phyloP scores from a whole-genome alignment of 2,113 vertebrate genomes.

The Phocoena phocoena region DNA sequence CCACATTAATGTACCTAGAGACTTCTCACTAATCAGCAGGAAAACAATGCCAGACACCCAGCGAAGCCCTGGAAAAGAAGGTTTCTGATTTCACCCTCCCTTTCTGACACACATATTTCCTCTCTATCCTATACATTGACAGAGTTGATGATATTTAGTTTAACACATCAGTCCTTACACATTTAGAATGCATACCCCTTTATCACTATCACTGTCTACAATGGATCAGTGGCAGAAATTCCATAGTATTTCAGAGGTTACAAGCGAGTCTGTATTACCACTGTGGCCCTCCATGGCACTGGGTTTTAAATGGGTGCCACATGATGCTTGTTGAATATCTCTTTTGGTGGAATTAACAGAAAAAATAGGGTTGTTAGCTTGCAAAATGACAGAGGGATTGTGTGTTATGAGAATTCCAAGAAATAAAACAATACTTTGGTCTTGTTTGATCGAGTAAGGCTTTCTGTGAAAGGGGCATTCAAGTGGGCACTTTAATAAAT shows the following conservation, averaged over 20 bases:
- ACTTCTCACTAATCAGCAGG: slow-evolving; percentile 77
- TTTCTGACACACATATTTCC: not conserved
- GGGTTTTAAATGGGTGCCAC: not conserved
- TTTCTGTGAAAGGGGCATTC: not conserved
- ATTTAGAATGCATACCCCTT: not conserved
- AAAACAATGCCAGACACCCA: slow-evolving; percentile 70
- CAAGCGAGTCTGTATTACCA: not conserved
- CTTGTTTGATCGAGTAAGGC: not conserved
- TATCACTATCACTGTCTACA: not conserved
- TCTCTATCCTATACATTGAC: not conserved
- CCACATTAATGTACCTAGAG: slow-evolving; percentile 76
- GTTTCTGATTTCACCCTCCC: slow-evolving; percentile 13
- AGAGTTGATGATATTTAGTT: not conserved
- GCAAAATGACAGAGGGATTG: not conserved
- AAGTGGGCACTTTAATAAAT: not conserved
- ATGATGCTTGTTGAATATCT: not conserved
- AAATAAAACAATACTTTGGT: not conserved
- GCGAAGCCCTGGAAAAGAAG: not conserved
- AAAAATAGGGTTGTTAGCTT: not conserved
- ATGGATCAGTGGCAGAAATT: not conserved
- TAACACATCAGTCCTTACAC: not conserved
- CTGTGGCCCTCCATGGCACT: not conserved
- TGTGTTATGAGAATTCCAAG: not conserved
- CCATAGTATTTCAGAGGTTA: not conserved
- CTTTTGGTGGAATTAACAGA: not conserved